These are phyloP conservation scores for Anoplius nigerrimus DNA, from an alignment of 2,888 invertebrate genomes.

Conservation along the genomic window DNA sequence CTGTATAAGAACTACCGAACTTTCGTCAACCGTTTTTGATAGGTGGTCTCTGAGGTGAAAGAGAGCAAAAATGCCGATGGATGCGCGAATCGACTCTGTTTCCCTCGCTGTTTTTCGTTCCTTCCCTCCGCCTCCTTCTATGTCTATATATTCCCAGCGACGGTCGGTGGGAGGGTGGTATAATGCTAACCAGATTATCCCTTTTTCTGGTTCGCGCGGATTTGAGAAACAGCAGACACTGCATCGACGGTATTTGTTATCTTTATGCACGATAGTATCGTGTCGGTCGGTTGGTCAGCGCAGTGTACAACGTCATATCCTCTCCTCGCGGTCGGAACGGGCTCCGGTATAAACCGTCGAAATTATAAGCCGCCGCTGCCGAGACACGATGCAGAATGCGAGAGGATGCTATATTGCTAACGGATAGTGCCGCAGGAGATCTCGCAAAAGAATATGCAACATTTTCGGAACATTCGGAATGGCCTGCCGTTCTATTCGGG, in stretches of 20 bases:
- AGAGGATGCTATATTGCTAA: constrained; percentile 37
- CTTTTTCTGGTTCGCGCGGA: constrained; percentile 46
- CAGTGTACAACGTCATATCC: not conserved
- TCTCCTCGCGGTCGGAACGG: constrained; percentile 32
- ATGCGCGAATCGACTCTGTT: too few species aligned
- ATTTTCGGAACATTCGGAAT: too few species aligned
- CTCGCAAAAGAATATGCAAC: not conserved
- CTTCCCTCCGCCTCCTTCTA: too few species aligned
- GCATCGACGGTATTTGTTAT: constrained; percentile 62
- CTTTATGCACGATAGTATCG: constrained; percentile 58
- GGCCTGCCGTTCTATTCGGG: too few species aligned
- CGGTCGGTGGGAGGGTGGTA: constrained; percentile 27
- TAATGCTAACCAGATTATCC: constrained; percentile 53
- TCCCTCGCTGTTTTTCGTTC: too few species aligned
- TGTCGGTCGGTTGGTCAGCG: constrained; percentile 32
- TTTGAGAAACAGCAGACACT: constrained; percentile 56
- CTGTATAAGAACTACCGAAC: too few species aligned
- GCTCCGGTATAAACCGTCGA: constrained; percentile 58
- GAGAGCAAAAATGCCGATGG: too few species aligned
- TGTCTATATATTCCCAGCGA: not conserved
- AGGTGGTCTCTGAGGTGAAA: not conserved
- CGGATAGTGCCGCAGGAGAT: constrained; percentile 30
- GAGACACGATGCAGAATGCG: constrained; percentile 65
- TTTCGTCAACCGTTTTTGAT: too few species aligned
- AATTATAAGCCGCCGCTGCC: constrained; percentile 56